These are phyloP conservation scores for Tretioscincus oriximinensis DNA, from an alignment of 2,113 vertebrate species.

Conservation along the genomic window DNA sequence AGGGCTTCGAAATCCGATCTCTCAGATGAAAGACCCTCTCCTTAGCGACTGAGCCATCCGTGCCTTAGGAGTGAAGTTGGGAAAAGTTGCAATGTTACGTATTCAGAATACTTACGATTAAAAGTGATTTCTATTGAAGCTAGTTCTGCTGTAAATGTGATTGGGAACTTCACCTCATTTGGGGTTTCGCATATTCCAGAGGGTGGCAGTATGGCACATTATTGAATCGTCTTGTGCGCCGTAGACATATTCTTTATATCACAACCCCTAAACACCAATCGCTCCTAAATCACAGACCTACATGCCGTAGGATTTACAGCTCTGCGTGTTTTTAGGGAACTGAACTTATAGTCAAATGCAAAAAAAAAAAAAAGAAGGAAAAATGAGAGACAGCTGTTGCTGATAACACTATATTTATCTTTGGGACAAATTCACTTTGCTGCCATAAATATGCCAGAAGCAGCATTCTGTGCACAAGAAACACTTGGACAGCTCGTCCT, in stretches of 20 bases:
- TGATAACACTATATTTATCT: conserved; percentile 58
- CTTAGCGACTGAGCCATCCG: no score
- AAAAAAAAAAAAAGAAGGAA: conserved; percentile 42
- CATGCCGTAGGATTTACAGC: conserved; percentile 62
- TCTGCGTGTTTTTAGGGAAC: conserved; percentile 57
- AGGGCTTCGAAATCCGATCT: no score
- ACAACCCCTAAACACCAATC: background rate
- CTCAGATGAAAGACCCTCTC: no score
- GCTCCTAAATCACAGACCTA: conserved; percentile 37
- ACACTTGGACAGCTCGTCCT: conserved; percentile 49
- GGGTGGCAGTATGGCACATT: conserved; percentile 67
- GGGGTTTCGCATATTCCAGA: conserved; percentile 51
- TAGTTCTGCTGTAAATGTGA: background rate
- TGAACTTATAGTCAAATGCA: conserved; percentile 60
- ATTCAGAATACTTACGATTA: no score
- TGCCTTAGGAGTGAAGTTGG: no score
- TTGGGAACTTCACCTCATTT: background rate
- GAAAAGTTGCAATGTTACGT: no score
- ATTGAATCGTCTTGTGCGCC: conserved; percentile 54
- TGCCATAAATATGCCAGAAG: conserved; percentile 63
- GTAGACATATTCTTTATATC: conserved; percentile 61
- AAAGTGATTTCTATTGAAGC: background rate
- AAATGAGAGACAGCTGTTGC: conserved; percentile 69
- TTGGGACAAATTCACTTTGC: conserved; percentile 64
- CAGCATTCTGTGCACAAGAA: conserved; percentile 50